Evolutionary conservation across 2,888 invertebrate genomes (phyloP).

Genomic region (Leptothorax acervorum): DNA sequence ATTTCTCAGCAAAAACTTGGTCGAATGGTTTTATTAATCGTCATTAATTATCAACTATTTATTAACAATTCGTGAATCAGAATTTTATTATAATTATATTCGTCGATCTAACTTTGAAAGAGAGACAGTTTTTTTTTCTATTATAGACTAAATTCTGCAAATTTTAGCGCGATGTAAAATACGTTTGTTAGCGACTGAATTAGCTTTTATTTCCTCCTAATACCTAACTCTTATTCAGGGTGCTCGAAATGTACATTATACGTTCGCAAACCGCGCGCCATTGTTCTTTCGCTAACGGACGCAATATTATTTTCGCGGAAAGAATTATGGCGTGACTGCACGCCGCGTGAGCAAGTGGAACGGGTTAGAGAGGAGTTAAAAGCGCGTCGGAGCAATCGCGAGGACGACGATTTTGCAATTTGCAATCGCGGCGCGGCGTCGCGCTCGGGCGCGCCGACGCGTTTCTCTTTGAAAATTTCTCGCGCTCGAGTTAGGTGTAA

Average conservation of each 20-base stretch:
- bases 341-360: background rate
- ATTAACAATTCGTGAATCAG: background rate
- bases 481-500: background rate
- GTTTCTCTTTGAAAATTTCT: slow-evolving; percentile 1
- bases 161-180: background rate
- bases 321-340: background rate
- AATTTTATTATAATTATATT: background rate
- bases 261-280: too few relatives aligned
- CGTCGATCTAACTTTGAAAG: background rate
- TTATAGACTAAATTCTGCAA: background rate
- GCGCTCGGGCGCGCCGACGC: background rate
- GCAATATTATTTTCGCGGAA: background rate
- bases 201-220: background rate
- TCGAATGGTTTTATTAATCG: background rate
- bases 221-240: background rate
- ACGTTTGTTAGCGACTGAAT: background rate
- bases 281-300: background rate
- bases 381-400: background rate
- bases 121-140: background rate
- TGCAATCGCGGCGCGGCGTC: background rate
- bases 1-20: too few relatives aligned
- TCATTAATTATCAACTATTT: background rate
- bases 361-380: background rate
- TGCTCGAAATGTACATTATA: background rate
- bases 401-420: slow-evolving; percentile 8